Base-by-base conservation (phyloP, 2,888 invertebrate species). In the Leucoma salicis region DNA sequence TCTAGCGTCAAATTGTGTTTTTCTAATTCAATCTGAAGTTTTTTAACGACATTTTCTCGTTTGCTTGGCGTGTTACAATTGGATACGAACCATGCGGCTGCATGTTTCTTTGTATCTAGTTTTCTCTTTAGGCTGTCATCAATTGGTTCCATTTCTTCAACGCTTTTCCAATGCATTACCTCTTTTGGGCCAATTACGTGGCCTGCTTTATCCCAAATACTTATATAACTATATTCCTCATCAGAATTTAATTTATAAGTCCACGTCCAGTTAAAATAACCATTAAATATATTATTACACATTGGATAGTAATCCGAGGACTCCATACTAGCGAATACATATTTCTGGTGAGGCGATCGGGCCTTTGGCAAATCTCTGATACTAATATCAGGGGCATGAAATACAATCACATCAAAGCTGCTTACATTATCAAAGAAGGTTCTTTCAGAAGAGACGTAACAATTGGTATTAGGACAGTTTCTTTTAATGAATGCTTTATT, bases 21-120 rank as follows among this genome's bases (percentile, higher is more conserved):
- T 4, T 39, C 18, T 11, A 78, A 41, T 24, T 65, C 63, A 2
- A 10, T 21, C 24, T 59, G 46, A 0, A 80, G 46, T 3, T 63
- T 14, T 11, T 39, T 33, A 1, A 58, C 70, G 40, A 67, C 67
- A 2, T 15, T 2, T 39, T 69, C 62, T 40, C 78, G 51, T 1
- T 49, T 44, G 39, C 68, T 72, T 33, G 29, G 53, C 0, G 73
- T 53, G 4, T 48, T 27, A 36, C 79, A 79, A 24, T 78, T 70
- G 1, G 79, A 79, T 1, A 74, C 74, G 36, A 81, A 72, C 80
- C 78, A 79, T 4, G 78, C 78, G 0, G 72, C 78, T 5, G 74
- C 69, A 44, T 63, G 69, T 0, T 45, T 65, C 47, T 79, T 79
- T 3, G 42, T 49, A 11, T 42, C 60, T 14, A 78, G 39, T 27